Base-by-base conservation (phyloP, 2,113 vertebrate genomes). In the Thamnaconus septentrionalis region DNA sequence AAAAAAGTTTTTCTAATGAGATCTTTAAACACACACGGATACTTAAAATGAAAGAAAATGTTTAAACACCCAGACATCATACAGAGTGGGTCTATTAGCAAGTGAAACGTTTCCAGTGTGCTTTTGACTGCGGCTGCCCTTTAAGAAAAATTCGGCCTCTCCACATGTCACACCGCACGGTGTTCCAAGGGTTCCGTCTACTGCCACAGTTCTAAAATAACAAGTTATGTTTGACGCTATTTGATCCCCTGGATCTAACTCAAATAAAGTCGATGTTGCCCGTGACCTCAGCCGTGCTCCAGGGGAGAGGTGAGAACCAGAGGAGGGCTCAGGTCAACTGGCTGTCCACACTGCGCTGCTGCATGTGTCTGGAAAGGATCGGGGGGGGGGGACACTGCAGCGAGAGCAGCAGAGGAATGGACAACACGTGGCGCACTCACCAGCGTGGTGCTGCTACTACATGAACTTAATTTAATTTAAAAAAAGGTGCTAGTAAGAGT, bases 161-260 rank as follows among this genome's bases (percentile, higher is more conserved):
- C 48, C 69, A 76, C 66, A 66, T 71, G 76, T 7, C 72, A 50
- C 64, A 56, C 76, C 61, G 60, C 74, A 62, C 59, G 58, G 56
- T 47, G 64, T 66, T 76, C 68, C 54, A 64, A 73, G 56, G 67
- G 77, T 80, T 80, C 72, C 68, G 68, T 77, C 80, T 66, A 76
- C 78, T 49, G 72, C 62, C 59, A 45, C 69, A 39, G 78, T 67
- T 83, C 82, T 85, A 55, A 85, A 85, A 88, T 87, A 88, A 85
- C 85, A 85, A 62, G 78, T 84, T 83, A 79, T 83, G 86, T 84
- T 79, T 83, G 80, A 61, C 10, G 78, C 59, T 18, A 85, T 83
- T 76, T 87, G 82, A 89, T 84, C 81, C 79, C 72, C 62, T 73
- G 81, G 87, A 79, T 79, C 72, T 8, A 74, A 76, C 62, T 71